Conservation (phyloP, 2,797 vertebrate species). For the Pseudomugil gertrudae region DNA sequence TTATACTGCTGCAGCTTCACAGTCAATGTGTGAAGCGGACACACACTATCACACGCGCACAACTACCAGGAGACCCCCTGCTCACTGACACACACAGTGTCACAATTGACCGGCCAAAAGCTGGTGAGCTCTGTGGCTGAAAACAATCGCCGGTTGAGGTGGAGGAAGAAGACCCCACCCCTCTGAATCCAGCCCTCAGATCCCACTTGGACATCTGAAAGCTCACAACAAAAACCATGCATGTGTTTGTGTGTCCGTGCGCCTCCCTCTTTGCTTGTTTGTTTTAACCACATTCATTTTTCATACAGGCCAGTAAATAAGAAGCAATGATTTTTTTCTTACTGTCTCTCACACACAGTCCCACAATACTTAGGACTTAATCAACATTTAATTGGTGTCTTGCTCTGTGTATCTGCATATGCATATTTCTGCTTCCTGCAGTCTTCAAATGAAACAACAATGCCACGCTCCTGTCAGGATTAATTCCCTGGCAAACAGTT, state of each 20-base stretch:
- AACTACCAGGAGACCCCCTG: conserved; percentile 85
- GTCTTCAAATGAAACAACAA: conserved; percentile 77
- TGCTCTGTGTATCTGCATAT: conserved; percentile 81
- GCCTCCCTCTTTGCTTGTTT: conserved; percentile 44
- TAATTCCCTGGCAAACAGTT: conserved; percentile 79
- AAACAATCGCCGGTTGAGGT: conserved; percentile 52
- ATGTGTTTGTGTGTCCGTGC: conserved; percentile 23
- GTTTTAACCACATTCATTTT: conserved; percentile 71
- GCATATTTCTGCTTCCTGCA: conserved; percentile 75
- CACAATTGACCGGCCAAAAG: conserved; percentile 91
- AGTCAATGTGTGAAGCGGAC: conserved; percentile 87
- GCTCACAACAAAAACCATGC: conserved; percentile 28
- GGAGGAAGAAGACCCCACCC: conserved; percentile 33
- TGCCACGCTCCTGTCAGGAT: conserved; percentile 80
- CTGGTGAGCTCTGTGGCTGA: conserved; percentile 83
- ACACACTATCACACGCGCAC: conserved; percentile 78
- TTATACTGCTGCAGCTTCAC: conserved; percentile 88
- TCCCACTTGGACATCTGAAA: conserved; percentile 60
- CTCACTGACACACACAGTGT: conserved; percentile 91
- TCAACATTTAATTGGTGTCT: conserved; percentile 83
- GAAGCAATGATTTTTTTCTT: conserved; percentile 39
- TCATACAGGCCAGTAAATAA: conserved; percentile 43
- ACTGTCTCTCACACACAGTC: conserved; percentile 64
- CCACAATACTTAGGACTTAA: conserved; percentile 82
- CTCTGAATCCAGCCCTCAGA: conserved; percentile 47